Percentiles rank a stretch among this genome's conserved stretches.
Evolutionary conservation across 2,797 vertebrate genomes (phyloP).

Genomic region (Intellagama lesueurii): DNA sequence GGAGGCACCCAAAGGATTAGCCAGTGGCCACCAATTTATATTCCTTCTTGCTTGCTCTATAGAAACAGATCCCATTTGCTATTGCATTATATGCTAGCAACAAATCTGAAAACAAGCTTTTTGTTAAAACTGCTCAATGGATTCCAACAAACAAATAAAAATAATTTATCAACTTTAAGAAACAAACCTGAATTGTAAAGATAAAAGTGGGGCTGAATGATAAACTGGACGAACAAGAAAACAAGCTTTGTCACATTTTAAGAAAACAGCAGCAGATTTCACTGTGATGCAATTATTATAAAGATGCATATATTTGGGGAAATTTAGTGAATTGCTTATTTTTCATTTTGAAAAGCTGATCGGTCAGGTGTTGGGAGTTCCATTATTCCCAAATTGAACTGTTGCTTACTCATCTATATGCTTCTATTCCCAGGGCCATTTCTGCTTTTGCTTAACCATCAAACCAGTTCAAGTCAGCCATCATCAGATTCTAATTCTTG

Average conservation of each 20-base stretch:
- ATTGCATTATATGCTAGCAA: conserved; percentile 35
- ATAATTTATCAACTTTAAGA: conserved; percentile 52
- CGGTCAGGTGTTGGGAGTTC: conserved; percentile 80
- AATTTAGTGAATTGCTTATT: conserved; percentile 75
- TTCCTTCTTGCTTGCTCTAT: conserved; percentile 14
- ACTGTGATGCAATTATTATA: conserved; percentile 77
- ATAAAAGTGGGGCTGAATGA: conserved; percentile 25
- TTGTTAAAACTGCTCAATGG: conserved; percentile 63
- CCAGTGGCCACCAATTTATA: conserved; percentile 34
- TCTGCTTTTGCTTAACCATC: conserved; percentile 68
- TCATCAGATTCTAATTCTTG: conserved; percentile 93
- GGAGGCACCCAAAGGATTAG: conserved; percentile 37
- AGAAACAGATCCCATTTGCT: conserved; percentile 22
- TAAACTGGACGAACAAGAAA: conserved; percentile 47
- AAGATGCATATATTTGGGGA: conserved; percentile 79
- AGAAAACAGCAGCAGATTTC: conserved; percentile 82
- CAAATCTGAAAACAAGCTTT: conserved; percentile 50
- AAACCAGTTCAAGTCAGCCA: conserved; percentile 83
- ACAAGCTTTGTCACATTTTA: conserved; percentile 69
- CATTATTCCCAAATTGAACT: conserved; percentile 77
- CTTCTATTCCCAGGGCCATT: conserved; percentile 73
- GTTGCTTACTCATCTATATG: conserved; percentile 73
- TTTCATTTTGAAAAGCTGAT: conserved; percentile 79
- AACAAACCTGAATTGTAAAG: conserved; percentile 64
- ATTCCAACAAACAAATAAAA: conserved; percentile 65